Evolutionary conservation across 2,113 vertebrate genomes (phyloP).

Genomic region (Caranx melampygus): DNA sequence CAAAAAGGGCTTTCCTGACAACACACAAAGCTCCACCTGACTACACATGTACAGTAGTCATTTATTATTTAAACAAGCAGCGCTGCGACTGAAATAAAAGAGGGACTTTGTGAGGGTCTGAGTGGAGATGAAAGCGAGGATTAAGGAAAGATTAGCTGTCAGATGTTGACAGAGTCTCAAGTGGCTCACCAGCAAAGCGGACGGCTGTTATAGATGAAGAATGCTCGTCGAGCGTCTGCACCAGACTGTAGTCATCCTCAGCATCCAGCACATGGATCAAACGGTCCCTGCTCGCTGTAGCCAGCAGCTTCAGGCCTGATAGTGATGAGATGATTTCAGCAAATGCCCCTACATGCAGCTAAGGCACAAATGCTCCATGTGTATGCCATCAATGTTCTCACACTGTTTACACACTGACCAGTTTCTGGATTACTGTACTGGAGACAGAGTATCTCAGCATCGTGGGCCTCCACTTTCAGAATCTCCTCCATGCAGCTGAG

Average conservation of each 20-base stretch:
- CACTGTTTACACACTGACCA: slow-evolving; percentile 79
- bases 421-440: slow-evolving; percentile 96
- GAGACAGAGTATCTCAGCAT: slow-evolving; percentile 94
- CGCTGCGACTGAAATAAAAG: slow-evolving; percentile 23
- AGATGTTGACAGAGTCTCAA: slow-evolving; percentile 69
- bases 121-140: slow-evolving; percentile 38
- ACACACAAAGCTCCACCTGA: slow-evolving; percentile 25
- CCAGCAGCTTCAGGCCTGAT: slow-evolving; percentile 92
- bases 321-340: background rate
- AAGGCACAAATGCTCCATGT: background rate
- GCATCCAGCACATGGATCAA: slow-evolving; percentile 95
- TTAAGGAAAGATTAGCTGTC: slow-evolving; percentile 59
- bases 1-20: background rate
- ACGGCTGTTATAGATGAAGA: slow-evolving; percentile 97
- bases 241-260: slow-evolving; percentile 89
- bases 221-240: slow-evolving; percentile 96
- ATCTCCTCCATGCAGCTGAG: slow-evolving; percentile 90
- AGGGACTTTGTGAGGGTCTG: slow-evolving; percentile 23
- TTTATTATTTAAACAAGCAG: slow-evolving; percentile 48
- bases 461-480: slow-evolving; percentile 93
- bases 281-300: slow-evolving; percentile 94
- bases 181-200: slow-evolving; percentile 92
- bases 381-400: background rate
- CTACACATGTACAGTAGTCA: slow-evolving; percentile 10
- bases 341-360: background rate